Conservation (phyloP, 2,113 vertebrate genomes). For the Grus americana region DNA sequence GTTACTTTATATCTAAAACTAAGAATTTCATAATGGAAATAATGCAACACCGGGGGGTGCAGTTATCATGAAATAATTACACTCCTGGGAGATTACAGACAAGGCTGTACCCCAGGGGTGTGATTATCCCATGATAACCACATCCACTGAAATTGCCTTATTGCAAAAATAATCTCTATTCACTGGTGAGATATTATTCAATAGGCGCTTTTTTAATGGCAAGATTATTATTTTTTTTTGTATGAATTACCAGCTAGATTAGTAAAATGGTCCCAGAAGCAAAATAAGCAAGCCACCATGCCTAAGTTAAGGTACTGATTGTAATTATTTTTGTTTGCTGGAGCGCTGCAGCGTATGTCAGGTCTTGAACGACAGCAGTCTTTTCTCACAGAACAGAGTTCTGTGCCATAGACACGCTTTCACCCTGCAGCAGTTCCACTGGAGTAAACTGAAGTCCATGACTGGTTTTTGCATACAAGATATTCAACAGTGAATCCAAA, state of each 20-base stretch:
- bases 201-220: conserved; percentile 71
- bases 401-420: background rate
- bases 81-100: conserved; percentile 82
- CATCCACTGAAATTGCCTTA: conserved; percentile 82
- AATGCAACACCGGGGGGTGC: conserved; percentile 76
- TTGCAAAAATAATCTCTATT: conserved; percentile 85
- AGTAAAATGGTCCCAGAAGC: conserved; percentile 68
- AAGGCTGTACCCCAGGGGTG: conserved; percentile 81
- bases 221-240: conserved; percentile 70
- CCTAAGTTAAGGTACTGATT: conserved; percentile 31
- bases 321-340: conserved; percentile 63
- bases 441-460: background rate
- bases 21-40: conserved; percentile 84
- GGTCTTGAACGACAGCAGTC: background rate
- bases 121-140: conserved; percentile 85
- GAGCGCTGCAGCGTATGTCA: background rate
- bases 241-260: conserved; percentile 76
- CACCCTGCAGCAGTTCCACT: background rate
- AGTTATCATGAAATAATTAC: conserved; percentile 86
- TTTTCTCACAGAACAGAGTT: background rate
- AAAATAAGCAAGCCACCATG: conserved; percentile 16
- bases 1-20: conserved; percentile 80
- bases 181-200: conserved; percentile 81
- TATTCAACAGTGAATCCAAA: background rate
- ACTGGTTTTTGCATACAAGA: background rate